Percentiles rank a stretch among this genome's conserved stretches.
phyloP scores from a whole-genome alignment of 2,113 vertebrate genomes.

The Carassius carassius region DNA sequence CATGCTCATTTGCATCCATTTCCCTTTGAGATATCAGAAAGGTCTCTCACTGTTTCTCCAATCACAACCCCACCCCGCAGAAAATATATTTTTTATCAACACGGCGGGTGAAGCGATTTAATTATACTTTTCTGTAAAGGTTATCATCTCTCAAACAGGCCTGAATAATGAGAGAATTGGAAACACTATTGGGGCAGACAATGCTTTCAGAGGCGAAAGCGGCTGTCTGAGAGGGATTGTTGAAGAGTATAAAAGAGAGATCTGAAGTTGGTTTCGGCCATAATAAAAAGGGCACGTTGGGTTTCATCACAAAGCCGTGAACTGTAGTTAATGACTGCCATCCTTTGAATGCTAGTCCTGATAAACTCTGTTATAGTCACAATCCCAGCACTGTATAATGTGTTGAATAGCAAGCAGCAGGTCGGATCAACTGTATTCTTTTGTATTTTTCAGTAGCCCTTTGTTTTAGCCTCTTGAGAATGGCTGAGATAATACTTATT shows the following conservation, averaged over 20 bases:
- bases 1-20: slow-evolving; percentile 55
- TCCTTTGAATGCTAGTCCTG: slow-evolving; percentile 35
- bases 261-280: slow-evolving; percentile 15
- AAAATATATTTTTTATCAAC: slow-evolving; percentile 50
- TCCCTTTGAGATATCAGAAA: slow-evolving; percentile 50
- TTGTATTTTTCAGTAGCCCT: background rate
- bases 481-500: background rate
- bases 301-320: slow-evolving; percentile 19
- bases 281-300: slow-evolving; percentile 44
- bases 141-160: slow-evolving; percentile 57
- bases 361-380: slow-evolving; percentile 27
- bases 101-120: slow-evolving; percentile 53
- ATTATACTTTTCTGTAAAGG: slow-evolving; percentile 58
- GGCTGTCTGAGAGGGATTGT: slow-evolving; percentile 42
- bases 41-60: slow-evolving; percentile 38
- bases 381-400: slow-evolving; percentile 4
- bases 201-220: slow-evolving; percentile 40
- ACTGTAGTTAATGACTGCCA: slow-evolving; percentile 23
- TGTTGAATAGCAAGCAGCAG: slow-evolving; percentile 1
- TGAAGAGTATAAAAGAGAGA: slow-evolving; percentile 36
- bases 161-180: slow-evolving; percentile 45
- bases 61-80: slow-evolving; percentile 21
- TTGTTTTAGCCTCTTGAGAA: background rate
- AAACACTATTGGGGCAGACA: slow-evolving; percentile 35
- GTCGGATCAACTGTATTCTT: slow-evolving; percentile 21